These are phyloP conservation scores for Anastrepha ludens DNA, from an alignment of 1,140 invertebrate species.

Conservation along the genomic window DNA sequence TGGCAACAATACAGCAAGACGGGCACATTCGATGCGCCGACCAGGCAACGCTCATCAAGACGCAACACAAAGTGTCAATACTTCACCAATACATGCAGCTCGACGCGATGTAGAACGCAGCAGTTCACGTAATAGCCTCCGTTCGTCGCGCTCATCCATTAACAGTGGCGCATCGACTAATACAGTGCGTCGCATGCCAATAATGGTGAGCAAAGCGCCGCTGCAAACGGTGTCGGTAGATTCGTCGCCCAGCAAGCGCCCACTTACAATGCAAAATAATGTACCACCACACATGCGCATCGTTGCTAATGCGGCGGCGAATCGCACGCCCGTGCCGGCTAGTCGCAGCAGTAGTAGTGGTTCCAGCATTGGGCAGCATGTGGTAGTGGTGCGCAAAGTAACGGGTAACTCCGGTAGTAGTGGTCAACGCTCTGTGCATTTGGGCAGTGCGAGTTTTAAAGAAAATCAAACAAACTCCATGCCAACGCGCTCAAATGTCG, in stretches of 20 bases:
- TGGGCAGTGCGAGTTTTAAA: constrained; percentile 70
- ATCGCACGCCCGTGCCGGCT: constrained; percentile 76
- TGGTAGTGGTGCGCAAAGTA: constrained; percentile 67
- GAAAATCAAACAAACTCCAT: constrained; percentile 63
- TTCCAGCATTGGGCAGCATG: constrained; percentile 76
- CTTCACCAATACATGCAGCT: constrained; percentile 56
- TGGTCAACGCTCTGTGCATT: constrained; percentile 43
- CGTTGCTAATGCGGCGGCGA: constrained; percentile 42
- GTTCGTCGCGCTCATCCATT: constrained; percentile 87
- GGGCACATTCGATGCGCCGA: constrained; percentile 70
- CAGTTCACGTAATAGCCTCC: constrained; percentile 83
- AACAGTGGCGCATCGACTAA: constrained; percentile 88
- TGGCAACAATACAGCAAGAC: constrained; percentile 57
- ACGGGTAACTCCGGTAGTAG: constrained; percentile 53
- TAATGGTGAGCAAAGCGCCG: constrained; percentile 61
- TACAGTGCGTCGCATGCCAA: constrained; percentile 81
- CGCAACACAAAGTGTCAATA: constrained; percentile 37
- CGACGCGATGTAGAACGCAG: constrained; percentile 78
- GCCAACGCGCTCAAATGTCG: constrained; percentile 60
- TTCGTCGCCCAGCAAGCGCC: constrained; percentile 70
- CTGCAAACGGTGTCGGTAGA: constrained; percentile 68
- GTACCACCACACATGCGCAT: constrained; percentile 49
- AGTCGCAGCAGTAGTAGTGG: constrained; percentile 84
- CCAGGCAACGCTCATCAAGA: constrained; percentile 27
- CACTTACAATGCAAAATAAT: constrained; percentile 65